Conservation (phyloP, 2,113 vertebrate genomes). For the Catharus fuscescens region DNA sequence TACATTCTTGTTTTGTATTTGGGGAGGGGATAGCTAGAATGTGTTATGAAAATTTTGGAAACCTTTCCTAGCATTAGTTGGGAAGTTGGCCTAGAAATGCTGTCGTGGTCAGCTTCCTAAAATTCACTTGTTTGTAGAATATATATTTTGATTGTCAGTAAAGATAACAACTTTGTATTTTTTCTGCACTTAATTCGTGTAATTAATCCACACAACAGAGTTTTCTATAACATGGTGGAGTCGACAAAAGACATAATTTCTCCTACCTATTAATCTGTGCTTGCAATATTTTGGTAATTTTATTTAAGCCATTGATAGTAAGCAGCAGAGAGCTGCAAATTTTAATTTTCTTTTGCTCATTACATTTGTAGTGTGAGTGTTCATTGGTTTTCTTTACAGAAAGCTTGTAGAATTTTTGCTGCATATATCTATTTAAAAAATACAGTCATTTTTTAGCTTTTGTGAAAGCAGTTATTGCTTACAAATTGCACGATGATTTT, state of each 20-base stretch:
- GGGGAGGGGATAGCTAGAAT: slow-evolving; percentile 47
- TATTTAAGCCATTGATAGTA: slow-evolving; percentile 45
- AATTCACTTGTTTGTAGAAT: slow-evolving; percentile 51
- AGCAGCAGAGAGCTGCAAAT: slow-evolving; percentile 45
- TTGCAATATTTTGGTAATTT: slow-evolving; percentile 57
- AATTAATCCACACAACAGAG: slow-evolving; percentile 47
- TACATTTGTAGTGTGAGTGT: neutral
- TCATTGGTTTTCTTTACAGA: slow-evolving; percentile 41
- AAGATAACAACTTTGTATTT: slow-evolving; percentile 60
- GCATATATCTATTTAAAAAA: slow-evolving; percentile 47
- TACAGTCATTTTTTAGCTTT: neutral
- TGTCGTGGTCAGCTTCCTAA: slow-evolving; percentile 39
- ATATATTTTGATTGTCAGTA: slow-evolving; percentile 60
- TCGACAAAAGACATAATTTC: neutral
- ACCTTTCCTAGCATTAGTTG: slow-evolving; percentile 52
- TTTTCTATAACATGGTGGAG: slow-evolving; percentile 37
- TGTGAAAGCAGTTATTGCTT: slow-evolving; percentile 13
- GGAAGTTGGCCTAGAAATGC: slow-evolving; percentile 20
- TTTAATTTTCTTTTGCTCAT: slow-evolving; percentile 2
- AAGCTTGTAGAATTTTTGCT: slow-evolving; percentile 43
- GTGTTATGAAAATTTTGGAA: slow-evolving; percentile 26
- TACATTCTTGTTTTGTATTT: slow-evolving; percentile 25
- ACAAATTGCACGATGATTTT: slow-evolving; percentile 30
- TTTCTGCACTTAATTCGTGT: slow-evolving; percentile 67
- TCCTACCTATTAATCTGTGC: slow-evolving; percentile 61